These are phyloP conservation scores for Pogonognathellus flavescens DNA, from an alignment of 1,140 invertebrate species.

Conservation along the genomic window DNA sequence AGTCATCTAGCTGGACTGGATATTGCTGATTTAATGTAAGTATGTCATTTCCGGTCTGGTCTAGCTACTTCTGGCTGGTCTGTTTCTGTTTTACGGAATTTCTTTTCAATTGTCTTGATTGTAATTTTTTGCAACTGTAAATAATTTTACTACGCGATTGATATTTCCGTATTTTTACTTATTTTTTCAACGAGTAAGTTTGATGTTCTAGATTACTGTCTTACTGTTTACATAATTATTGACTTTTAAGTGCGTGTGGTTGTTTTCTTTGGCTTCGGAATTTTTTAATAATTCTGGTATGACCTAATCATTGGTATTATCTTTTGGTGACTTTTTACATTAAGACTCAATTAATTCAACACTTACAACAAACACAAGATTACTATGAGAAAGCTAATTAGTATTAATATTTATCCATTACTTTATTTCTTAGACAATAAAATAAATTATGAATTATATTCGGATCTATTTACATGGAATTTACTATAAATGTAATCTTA, in stretches of 20 bases:
- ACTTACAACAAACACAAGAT: background rate
- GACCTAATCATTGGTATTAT: slow-evolving; percentile 9
- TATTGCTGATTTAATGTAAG: slow-evolving; percentile 1
- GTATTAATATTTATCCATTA: background rate
- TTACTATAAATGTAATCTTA: too few species aligned
- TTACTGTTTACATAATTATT: slow-evolving; percentile 23
- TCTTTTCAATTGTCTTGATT: slow-evolving; percentile 15
- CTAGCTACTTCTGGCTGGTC: background rate
- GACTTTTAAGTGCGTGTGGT: slow-evolving; percentile 31
- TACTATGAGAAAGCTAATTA: background rate
- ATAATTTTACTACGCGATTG: background rate
- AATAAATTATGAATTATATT: too few species aligned
- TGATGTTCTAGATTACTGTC: background rate
- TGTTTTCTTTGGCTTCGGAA: slow-evolving; percentile 37
- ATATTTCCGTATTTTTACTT: slow-evolving; percentile 29
- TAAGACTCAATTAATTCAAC: slow-evolving; percentile 49
- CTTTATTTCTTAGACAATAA: too few species aligned
- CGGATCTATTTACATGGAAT: too few species aligned
- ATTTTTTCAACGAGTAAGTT: slow-evolving; percentile 36
- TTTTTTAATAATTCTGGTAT: slow-evolving; percentile 4
- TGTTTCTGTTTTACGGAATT: slow-evolving; percentile 19
- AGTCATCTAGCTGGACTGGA: slow-evolving; percentile 29
- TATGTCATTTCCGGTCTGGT: slow-evolving; percentile 16
- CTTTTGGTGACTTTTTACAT: background rate
- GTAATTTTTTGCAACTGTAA: slow-evolving; percentile 9